phyloP scores from a whole-genome alignment of 2,113 vertebrate genomes.

The Leptobrachium ailaonicum region DNA sequence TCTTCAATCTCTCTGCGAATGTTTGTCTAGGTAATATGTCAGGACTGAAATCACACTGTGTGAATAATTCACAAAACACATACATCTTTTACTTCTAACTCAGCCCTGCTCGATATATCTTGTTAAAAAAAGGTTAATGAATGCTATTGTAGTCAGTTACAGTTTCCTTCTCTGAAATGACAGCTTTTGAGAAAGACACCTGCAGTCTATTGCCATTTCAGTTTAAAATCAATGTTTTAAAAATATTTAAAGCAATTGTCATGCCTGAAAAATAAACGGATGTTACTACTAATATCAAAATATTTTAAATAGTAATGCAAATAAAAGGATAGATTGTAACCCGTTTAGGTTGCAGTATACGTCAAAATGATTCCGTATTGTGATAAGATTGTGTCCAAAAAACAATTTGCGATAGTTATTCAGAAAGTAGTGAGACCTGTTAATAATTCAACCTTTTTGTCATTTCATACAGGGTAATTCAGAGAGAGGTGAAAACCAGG shows the following conservation, averaged over 20 bases:
- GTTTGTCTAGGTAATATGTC: slow-evolving; percentile 48
- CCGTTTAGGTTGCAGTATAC: too few species aligned
- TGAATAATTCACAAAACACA: slow-evolving; percentile 22
- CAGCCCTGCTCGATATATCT: slow-evolving; percentile 29
- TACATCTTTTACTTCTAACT: slow-evolving; percentile 38
- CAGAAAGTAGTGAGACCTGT: too few species aligned
- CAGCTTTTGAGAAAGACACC: not conserved
- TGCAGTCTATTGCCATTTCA: not conserved
- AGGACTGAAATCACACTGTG: slow-evolving; percentile 40
- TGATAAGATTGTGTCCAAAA: too few species aligned
- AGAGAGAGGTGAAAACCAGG: too few species aligned
- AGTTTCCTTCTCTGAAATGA: not conserved
- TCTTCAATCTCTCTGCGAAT: slow-evolving; percentile 24
- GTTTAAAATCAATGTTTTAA: not conserved
- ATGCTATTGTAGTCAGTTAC: slow-evolving; percentile 27
- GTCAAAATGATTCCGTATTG: too few species aligned
- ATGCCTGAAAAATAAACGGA: too few species aligned
- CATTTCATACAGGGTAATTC: too few species aligned
- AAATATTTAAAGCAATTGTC: not conserved
- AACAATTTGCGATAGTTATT: too few species aligned
- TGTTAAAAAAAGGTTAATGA: slow-evolving; percentile 37
- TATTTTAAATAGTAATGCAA: too few species aligned
- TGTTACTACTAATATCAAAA: too few species aligned
- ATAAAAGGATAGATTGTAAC: too few species aligned
- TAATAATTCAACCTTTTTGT: too few species aligned